phyloP scores from a whole-genome alignment of 1,140 invertebrate species.

The Wiebesia pumilae region DNA sequence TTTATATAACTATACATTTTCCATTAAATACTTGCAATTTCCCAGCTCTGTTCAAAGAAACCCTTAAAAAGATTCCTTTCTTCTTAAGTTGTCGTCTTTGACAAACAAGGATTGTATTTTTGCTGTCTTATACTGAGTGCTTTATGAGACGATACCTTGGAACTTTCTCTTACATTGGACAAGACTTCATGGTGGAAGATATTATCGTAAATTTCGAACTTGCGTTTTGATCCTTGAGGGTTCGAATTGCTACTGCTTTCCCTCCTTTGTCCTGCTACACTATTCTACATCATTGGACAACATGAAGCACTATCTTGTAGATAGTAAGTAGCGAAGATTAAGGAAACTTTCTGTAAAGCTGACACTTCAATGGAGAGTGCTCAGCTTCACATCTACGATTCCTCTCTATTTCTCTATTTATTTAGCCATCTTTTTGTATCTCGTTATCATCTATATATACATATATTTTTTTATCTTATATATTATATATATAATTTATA shows the following conservation, averaged over 20 bases:
- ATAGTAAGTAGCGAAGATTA: conserved; percentile 64
- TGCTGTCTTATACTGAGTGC: conserved; percentile 40
- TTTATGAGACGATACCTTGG: conserved; percentile 46
- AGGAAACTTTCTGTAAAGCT: conserved; percentile 60
- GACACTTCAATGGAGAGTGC: conserved; percentile 40
- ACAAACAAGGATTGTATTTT: conserved; percentile 37
- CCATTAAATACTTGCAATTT: neutral
- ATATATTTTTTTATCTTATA: neutral
- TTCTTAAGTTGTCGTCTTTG: conserved; percentile 28
- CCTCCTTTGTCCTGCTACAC: neutral
- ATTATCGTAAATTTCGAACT: conserved; percentile 61
- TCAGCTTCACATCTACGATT: neutral
- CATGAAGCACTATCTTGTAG: conserved; percentile 54
- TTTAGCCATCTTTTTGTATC: neutral
- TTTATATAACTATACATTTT: neutral
- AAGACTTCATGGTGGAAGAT: conserved; percentile 48
- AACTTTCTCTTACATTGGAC: conserved; percentile 50
- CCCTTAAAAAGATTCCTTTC: conserved; percentile 29
- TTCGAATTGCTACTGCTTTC: conserved; percentile 37
- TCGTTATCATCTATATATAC: neutral
- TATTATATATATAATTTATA: neutral
- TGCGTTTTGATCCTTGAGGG: conserved; percentile 59
- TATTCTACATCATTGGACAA: conserved; percentile 17
- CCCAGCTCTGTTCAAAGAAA: neutral
- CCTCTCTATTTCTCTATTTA: neutral